Evolutionary conservation across 2,797 vertebrate genomes (phyloP).

Genomic region (Glyptemys insculpta): DNA sequence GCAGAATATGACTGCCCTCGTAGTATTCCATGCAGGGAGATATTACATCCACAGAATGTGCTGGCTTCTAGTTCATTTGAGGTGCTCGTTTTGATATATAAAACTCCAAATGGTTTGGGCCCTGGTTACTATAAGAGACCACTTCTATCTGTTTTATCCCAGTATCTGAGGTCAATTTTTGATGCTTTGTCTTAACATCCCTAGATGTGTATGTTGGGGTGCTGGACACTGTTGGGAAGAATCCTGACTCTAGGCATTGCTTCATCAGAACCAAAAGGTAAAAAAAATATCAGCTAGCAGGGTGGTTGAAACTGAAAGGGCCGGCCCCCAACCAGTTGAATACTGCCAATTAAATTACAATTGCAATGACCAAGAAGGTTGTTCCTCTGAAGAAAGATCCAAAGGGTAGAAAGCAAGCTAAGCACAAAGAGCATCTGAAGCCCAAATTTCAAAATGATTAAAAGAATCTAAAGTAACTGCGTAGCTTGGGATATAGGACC

Average conservation of each 20-base stretch:
- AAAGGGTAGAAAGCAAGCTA: not conserved
- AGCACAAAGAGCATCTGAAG: not conserved
- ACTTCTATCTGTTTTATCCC: not conserved
- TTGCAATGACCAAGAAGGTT: not conserved
- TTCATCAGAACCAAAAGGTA: no score
- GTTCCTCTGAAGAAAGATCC: not conserved
- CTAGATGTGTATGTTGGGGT: no score
- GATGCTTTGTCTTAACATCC: no score
- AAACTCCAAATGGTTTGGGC: not conserved
- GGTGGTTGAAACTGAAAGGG: not conserved
- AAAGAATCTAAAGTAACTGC: not conserved
- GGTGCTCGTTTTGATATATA: not conserved
- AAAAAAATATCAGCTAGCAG: not conserved
- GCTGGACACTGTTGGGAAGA: no score
- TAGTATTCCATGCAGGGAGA: no score
- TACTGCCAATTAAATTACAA: not conserved
- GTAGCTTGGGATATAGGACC: no score
- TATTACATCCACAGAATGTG: not conserved
- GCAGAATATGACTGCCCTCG: not conserved
- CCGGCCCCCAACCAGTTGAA: not conserved
- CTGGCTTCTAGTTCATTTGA: not conserved
- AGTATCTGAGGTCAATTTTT: no score
- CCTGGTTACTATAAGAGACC: not conserved
- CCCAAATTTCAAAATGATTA: not conserved
- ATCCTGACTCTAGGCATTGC: no score